phyloP scores from a whole-genome alignment of 1,140 invertebrate species.

The Heliconius congener region DNA sequence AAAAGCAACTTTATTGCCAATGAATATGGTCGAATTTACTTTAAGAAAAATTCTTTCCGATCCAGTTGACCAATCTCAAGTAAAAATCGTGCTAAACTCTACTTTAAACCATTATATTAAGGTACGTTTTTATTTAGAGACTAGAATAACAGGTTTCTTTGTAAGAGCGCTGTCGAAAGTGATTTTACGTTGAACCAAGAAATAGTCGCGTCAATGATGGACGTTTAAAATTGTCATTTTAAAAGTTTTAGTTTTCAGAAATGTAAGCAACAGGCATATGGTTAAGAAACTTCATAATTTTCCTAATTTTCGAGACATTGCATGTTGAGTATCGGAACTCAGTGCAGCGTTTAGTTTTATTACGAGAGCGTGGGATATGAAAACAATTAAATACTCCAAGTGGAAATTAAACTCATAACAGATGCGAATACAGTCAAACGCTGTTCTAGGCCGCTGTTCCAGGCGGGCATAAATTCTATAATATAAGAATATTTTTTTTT shows the following conservation, averaged over 20 bases:
- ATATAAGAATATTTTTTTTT: no score
- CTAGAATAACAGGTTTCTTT: constrained; percentile 8
- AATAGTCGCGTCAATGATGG: not conserved
- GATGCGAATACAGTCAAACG: not conserved
- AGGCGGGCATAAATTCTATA: not conserved
- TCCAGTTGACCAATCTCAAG: constrained; percentile 28
- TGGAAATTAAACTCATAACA: not conserved
- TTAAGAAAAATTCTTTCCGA: not conserved
- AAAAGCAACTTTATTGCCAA: constrained; percentile 28
- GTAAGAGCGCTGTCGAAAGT: constrained; percentile 41
- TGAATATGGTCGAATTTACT: constrained; percentile 11
- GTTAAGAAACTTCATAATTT: no score
- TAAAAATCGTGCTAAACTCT: not conserved
- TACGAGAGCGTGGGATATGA: not conserved
- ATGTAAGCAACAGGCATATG: no score
- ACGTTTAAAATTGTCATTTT: not conserved
- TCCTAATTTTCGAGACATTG: not conserved
- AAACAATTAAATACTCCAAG: not conserved
- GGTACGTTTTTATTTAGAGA: not conserved
- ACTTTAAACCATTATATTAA: not conserved
- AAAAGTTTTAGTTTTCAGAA: not conserved
- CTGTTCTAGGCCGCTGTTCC: not conserved
- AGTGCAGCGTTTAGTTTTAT: not conserved
- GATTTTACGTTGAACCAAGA: constrained; percentile 44
- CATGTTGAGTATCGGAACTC: not conserved